Evolutionary conservation across 2,797 vertebrate species (phyloP), one percentile per base, ranked within the genome.

Genomic region (Lagocephalus sceleratus): DNA sequence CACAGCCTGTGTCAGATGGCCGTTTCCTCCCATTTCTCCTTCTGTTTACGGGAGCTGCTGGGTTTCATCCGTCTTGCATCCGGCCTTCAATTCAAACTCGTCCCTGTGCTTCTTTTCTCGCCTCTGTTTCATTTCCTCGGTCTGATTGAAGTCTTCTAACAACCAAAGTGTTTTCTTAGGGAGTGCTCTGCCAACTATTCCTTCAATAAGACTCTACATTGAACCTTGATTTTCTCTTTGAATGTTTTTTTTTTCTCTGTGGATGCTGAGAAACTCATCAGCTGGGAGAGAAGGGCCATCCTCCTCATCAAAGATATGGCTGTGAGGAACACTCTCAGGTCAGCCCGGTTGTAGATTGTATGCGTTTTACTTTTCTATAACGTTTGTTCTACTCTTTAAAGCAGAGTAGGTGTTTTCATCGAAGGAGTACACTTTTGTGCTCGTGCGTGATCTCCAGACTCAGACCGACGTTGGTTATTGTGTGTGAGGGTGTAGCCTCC

Each of bases 181-280:
- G 69, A 73, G 72, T 79, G 66, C 75, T 80, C 73, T 26, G 48
- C 76, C 68, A 78, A 78, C 81, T 81, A 74, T 79, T 71, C 69
- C 75, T 82, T 83, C 85, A 83, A 81, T 81, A 82, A 72, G 71
- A 68, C 70, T 77, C 69, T 70, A 67, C 79, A 85, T 85, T 85
- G 78, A 87, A 87, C 86, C 85, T 86, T 85, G 83, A 86, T 85
- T 88, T 85, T 81, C 76, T 83, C 66, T 82, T 75, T 78, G 83
- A 85, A 84, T 73, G 57, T 68, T 75, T 75, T 74, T 52, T 51
- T 65, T 65, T 69, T 40, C n/a, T 40, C 6, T 40, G 5, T 17
- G n/a, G 59, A 79, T 77, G 75, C 79, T 79, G 81, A 73, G 73
- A 84, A 87, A 84, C 78, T 85, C 78, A 86, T 88, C 85, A 89